phyloP scores from a whole-genome alignment of 1,140 invertebrate species.

The Drosophila trapezifrons region DNA sequence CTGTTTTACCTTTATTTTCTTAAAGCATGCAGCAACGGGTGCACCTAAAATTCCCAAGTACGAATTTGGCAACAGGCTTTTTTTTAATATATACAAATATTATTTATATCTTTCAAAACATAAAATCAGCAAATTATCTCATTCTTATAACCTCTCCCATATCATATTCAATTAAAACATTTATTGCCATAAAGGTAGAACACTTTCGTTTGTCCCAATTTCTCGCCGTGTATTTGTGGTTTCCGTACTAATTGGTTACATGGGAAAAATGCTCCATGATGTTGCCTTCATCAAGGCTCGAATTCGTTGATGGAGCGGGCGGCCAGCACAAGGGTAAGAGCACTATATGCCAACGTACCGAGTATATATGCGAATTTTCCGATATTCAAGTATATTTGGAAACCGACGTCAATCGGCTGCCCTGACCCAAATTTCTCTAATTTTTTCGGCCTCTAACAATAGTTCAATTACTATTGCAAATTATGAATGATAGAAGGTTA shows the following conservation, averaged over 20 bases:
- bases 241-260: conserved; percentile 38
- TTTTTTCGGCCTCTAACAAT: conserved; percentile 12
- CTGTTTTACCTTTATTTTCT: no score
- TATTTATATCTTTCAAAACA: no score
- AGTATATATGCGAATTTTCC: conserved; percentile 13
- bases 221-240: conserved; percentile 8
- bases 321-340: not conserved
- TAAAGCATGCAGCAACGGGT: no score
- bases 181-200: no score
- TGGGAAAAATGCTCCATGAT: conserved; percentile 16
- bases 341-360: not conserved
- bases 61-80: no score
- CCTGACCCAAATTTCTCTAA: conserved; percentile 26
- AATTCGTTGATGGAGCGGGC: conserved; percentile 2
- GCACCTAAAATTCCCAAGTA: no score
- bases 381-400: conserved; percentile 1
- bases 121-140: no score
- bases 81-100: no score
- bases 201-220: not conserved
- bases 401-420: conserved; percentile 17
- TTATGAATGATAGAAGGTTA: not conserved
- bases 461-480: conserved; percentile 23
- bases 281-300: conserved; percentile 16
- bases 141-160: no score
- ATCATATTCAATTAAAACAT: no score